Conservation (phyloP, 2,113 vertebrate genomes). For the Oncorhynchus kisutch region DNA sequence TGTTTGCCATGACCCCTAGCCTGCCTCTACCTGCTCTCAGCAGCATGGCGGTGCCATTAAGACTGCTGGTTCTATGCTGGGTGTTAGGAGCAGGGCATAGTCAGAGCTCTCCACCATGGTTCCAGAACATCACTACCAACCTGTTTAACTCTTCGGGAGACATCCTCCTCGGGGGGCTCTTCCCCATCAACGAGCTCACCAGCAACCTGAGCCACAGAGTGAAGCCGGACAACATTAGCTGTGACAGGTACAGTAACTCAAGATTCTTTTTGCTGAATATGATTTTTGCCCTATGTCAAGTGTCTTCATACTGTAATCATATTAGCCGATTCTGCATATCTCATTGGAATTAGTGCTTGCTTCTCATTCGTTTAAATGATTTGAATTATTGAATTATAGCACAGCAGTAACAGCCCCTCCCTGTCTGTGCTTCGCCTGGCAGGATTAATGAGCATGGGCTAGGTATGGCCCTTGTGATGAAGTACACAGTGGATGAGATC, state of each 20-base stretch:
- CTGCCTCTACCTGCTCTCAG: not conserved
- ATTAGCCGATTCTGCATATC: too few species aligned
- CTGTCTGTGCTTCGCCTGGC: slow-evolving; percentile 18
- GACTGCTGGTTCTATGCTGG: slow-evolving; percentile 52
- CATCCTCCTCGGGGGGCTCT: slow-evolving; percentile 84
- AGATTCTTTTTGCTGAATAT: not conserved
- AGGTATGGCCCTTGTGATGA: slow-evolving; percentile 80
- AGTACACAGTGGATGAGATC: slow-evolving; percentile 85
- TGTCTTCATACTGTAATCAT: too few species aligned
- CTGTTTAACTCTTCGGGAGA: slow-evolving; percentile 78
- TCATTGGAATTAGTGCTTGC: too few species aligned
- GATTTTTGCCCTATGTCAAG: too few species aligned
- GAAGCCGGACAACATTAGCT: slow-evolving; percentile 59
- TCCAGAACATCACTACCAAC: slow-evolving; percentile 48
- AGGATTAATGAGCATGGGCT: slow-evolving; percentile 73
- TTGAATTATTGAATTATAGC: not conserved
- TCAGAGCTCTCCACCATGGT: slow-evolving; percentile 48
- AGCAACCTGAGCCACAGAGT: slow-evolving; percentile 44
- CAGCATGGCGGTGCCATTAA: slow-evolving; percentile 47
- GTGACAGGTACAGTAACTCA: slow-evolving; percentile 72
- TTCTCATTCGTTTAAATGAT: not conserved
- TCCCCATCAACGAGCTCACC: slow-evolving; percentile 73
- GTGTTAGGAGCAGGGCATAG: slow-evolving; percentile 18
- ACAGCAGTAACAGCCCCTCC: not conserved
- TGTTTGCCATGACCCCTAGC: not conserved